Conservation (phyloP, 53 echinoderm and acorn worm species). For the Luidia sarsii region DNA sequence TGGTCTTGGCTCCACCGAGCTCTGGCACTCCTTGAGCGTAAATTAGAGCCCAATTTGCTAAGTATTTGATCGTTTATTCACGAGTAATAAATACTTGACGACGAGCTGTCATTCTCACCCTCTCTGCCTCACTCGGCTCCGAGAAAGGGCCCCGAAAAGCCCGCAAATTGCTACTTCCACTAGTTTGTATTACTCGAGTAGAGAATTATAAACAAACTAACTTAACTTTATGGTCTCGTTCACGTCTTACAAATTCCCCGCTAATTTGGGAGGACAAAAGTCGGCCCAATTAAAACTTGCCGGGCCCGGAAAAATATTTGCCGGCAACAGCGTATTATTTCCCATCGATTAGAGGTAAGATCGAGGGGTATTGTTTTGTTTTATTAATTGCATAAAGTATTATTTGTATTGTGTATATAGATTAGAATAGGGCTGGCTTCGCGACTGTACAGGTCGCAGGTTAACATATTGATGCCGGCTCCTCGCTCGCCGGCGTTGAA, state of each 20-base stretch:
- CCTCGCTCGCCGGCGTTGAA: conserved; percentile 4
- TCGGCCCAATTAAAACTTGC: not conserved
- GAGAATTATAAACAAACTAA: conserved; percentile 69
- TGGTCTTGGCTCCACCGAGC: not conserved
- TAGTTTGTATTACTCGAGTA: conserved; percentile 64
- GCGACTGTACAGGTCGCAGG: conserved; percentile 43
- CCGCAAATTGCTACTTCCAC: conserved; percentile 22
- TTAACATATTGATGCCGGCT: conserved; percentile 40
- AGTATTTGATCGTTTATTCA: not conserved
- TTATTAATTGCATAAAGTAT: conserved; percentile 43
- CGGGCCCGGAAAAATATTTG: conserved; percentile 14
- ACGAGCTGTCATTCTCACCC: conserved; percentile 10
- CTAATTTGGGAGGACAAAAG: conserved; percentile 23
- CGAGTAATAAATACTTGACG: conserved; percentile 21
- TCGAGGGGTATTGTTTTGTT: conserved; percentile 1
- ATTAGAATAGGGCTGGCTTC: conserved; percentile 2
- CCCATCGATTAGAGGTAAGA: not conserved
- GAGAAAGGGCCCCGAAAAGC: conserved; percentile 34
- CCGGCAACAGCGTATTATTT: not conserved
- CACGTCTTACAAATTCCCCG: conserved; percentile 20
- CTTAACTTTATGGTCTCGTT: conserved; percentile 69
- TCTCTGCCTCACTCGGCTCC: not conserved
- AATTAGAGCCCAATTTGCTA: conserved; percentile 14
- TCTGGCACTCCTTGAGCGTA: conserved; percentile 9
- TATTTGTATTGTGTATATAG: conserved; percentile 37